Base-by-base conservation (phyloP, 2,113 vertebrate genomes). In the Hylia prasina region DNA sequence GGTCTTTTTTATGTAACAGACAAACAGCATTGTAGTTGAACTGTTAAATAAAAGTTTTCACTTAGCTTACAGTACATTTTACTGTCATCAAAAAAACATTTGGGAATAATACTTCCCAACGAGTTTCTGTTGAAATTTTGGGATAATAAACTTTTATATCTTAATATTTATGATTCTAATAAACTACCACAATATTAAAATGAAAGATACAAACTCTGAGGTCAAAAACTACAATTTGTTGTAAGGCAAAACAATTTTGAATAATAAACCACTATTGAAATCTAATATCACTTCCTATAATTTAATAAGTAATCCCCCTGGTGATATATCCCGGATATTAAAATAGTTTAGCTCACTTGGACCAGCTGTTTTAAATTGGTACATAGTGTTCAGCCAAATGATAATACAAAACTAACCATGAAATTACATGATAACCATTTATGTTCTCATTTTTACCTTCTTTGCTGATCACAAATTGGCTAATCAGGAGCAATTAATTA, bases 141-240 rank as follows among this genome's bases (percentile, higher is more conserved):
- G 81, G 80, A 96, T 80, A 95, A 94, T 95, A 96, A 97, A 95
- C 68, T 92, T 95, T 96, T 97, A 97, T 78, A 83, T 92, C 87
- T 94, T 96, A 96, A 95, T 97, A 98, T 97, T 98, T 97, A 98
- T 95, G 94, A 97, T 96, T 96, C 90, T 95, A 96, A 97, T 97
- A 97, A 97, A 96, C 91, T 93, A 96, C 76, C 54, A 85, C 91
- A 96, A 93, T 97, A 97, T 96, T 97, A 92, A 97, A 95, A 93
- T 90, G 87, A 96, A 97, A 94, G 85, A 97, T 87, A 94, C 94
- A 91, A 97, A 96, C 92, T 96, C 83, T 69, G 58, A 97, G 95
- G 97, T 97, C 96, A 97, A 97, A 97, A 94, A 86, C 68, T 95
- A 80, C 87, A 92, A 97, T 95, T 96, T 97, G 96, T 97, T 97